A percentile compares a stretch with the other conserved stretches of the same genome.
These are phyloP conservation scores for Copidosoma aretas DNA, from an alignment of 2,888 invertebrate species.

Conservation along the genomic window DNA sequence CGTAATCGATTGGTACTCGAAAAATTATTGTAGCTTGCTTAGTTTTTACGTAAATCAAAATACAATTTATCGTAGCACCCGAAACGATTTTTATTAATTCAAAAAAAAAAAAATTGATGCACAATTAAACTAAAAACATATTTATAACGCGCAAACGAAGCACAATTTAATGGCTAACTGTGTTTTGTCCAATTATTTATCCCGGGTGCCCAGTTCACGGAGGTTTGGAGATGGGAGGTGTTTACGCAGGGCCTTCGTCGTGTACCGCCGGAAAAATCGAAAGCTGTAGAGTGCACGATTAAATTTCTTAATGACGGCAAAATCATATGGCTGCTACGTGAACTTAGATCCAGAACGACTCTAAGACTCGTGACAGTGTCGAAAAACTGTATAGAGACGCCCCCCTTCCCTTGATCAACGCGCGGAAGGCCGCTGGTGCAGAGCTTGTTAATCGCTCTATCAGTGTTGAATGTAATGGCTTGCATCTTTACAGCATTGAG, in stretches of 20 bases:
- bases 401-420: background rate
- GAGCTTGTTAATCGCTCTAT: background rate
- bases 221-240: no score
- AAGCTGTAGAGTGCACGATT: background rate
- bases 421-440: background rate
- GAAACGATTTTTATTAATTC: no score
- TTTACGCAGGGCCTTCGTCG: background rate
- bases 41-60: no score
- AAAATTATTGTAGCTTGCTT: no score
- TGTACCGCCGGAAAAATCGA: background rate
- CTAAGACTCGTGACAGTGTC: slow-evolving; percentile 1
- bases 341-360: background rate
- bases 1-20: no score
- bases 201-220: no score
- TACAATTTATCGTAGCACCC: no score
- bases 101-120: no score
- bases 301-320: background rate
- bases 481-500: slow-evolving; percentile 8
- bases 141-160: no score
- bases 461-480: background rate
- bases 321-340: background rate
- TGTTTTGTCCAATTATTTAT: no score
- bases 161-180: no score
- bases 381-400: background rate
- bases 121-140: no score